Conservation (phyloP, 1,140 invertebrate genomes). For the Stegodyphus dumicola region DNA sequence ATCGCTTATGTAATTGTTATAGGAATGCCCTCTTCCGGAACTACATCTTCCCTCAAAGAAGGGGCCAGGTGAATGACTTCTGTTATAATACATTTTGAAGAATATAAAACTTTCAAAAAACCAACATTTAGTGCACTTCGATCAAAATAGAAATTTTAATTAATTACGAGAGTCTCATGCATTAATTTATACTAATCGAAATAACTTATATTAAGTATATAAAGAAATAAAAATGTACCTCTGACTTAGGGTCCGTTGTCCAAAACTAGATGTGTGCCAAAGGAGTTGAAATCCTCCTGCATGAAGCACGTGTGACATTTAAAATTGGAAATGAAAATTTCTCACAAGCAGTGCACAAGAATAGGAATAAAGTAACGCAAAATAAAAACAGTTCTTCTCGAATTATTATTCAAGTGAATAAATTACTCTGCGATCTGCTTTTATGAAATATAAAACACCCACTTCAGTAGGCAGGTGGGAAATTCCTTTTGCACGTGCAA, state of each 20-base stretch:
- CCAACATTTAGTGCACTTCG: background rate
- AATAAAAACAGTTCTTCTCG: too few relatives aligned
- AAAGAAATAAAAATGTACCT: background rate
- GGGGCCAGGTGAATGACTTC: conserved; percentile 24
- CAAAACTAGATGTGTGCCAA: background rate
- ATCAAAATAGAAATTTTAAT: background rate
- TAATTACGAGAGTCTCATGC: background rate
- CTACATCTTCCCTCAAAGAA: background rate
- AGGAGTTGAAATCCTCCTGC: too few relatives aligned
- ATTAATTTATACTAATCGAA: background rate
- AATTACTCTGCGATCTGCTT: too few relatives aligned
- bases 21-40: background rate
- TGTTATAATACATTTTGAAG: conserved; percentile 32
- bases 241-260: background rate
- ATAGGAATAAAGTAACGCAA: too few relatives aligned
- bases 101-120: background rate
- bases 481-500: background rate
- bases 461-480: background rate
- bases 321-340: background rate
- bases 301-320: too few relatives aligned
- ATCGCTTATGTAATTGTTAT: conserved; percentile 1
- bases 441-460: background rate
- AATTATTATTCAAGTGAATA: too few relatives aligned
- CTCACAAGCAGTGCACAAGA: background rate
- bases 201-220: background rate